These are phyloP conservation scores for Florisuga fusca DNA, from an alignment of 2,797 vertebrate species.

Conservation along the genomic window DNA sequence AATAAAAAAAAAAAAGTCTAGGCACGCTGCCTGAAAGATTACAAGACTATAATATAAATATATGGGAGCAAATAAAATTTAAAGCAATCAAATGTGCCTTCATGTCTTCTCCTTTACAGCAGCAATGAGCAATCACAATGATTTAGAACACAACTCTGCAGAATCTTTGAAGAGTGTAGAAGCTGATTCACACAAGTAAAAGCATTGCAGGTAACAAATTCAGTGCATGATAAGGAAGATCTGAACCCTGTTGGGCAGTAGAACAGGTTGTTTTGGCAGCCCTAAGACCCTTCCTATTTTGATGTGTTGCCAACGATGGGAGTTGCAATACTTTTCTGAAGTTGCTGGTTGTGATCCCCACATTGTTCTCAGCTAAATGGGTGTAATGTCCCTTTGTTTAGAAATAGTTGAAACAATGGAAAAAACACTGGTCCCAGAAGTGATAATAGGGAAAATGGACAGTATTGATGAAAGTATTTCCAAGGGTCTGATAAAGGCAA, in stretches of 20 bases:
- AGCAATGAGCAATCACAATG: neutral
- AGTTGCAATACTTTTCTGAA: neutral
- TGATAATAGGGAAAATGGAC: neutral
- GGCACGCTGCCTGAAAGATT: neutral
- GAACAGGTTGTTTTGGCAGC: conserved; percentile 25
- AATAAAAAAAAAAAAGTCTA: neutral
- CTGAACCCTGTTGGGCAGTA: neutral
- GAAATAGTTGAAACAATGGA: neutral
- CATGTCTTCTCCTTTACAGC: neutral
- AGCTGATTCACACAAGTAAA: conserved; percentile 7
- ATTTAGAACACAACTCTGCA: neutral
- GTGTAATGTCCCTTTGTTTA: neutral
- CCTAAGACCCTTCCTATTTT: neutral
- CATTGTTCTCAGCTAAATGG: neutral
- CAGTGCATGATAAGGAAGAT: neutral
- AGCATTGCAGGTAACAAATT: neutral
- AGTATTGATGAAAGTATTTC: neutral
- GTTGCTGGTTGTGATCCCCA: neutral
- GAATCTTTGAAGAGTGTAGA: neutral
- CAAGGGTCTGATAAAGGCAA: neutral
- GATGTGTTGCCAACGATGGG: neutral
- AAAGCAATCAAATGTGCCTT: neutral
- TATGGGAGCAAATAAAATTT: neutral
- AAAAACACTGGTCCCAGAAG: neutral
- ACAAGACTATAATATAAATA: neutral